Evolutionary conservation across 1,140 invertebrate genomes (phyloP).

Genomic region (Macrotrachela quadricornifera): DNA sequence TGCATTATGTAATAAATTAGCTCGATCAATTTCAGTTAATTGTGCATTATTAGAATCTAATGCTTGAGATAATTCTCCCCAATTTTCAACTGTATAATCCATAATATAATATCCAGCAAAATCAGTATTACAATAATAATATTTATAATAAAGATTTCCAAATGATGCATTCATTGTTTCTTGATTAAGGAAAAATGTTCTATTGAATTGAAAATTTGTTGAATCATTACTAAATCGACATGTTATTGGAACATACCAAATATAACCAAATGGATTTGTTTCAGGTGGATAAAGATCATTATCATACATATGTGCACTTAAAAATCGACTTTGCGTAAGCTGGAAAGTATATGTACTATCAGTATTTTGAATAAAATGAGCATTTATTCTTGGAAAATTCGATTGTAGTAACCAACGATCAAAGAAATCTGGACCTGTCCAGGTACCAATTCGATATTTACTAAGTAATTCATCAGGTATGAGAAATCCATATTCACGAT

Average conservation of each 20-base stretch:
- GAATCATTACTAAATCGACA: slow-evolving; percentile 2
- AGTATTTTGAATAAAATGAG: background rate
- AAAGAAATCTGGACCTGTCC: background rate
- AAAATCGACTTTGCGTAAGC: background rate
- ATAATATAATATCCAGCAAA: slow-evolving; percentile 2
- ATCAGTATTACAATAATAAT: slow-evolving; percentile 2
- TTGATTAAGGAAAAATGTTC: background rate
- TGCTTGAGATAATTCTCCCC: background rate
- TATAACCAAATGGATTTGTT: background rate
- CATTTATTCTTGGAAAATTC: slow-evolving; percentile 1
- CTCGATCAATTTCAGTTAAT: slow-evolving; percentile 1
- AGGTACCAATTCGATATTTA: background rate
- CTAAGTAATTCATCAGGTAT: too few species aligned
- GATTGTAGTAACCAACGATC: background rate
- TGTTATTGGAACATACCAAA: slow-evolving; percentile 2
- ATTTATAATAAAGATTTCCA: background rate
- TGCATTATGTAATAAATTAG: slow-evolving; percentile 5
- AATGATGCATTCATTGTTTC: background rate
- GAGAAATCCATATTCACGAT: too few species aligned
- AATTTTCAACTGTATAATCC: slow-evolving; percentile 2
- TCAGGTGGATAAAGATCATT: slow-evolving; percentile 3
- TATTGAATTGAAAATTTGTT: background rate
- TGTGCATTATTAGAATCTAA: background rate
- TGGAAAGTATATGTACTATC: background rate
- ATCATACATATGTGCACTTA: background rate